Base-by-base conservation (phyloP, 2,888 invertebrate species). In the Catocala nupta region DNA sequence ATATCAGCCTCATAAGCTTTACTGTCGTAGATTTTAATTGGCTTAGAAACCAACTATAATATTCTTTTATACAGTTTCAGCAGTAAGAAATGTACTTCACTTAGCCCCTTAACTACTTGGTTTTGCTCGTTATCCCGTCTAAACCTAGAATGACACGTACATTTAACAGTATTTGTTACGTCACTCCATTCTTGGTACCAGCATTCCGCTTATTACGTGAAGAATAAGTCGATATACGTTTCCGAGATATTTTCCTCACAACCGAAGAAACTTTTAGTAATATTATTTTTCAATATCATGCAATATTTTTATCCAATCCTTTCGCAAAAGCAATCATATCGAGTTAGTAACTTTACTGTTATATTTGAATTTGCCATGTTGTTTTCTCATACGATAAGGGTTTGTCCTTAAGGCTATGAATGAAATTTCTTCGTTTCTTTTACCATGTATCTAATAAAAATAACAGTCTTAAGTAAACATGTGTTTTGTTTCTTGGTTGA, bases 221-320 rank as follows among this genome's bases (percentile, higher is more conserved):
- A 13, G 33, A 42, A 54, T 39, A 45, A 63, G 44, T 59, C 12
- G 3, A 3, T 44, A 47, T 48, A 45, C 9, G 12, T 54, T 7
- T n/a, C 16, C 25, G 12, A 43, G 25, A 55, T 63, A 66, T 77
- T 77, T 61, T 56, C 53, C 50, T 55, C 12, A 12, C 11, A 60
- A n/a, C 51, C 25, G 43, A 58, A 58, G 36, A 57, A 73, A 63
- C 50, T 69, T 61, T 52, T 25, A 43, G 11, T 25, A 34, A 52
- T 78, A 63, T 78, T 78, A 68, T 65, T 77, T 62, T 75, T 74
- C 68, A 61, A 77, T 74, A 59, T 65, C 53, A 59, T 53, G 50
- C 62, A 60, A 60, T 67, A 60, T 67, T 61, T 67, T 61, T 34
- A 55, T 58, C 36, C 57, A 63, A 67, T 52, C 59, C 54, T 63